Conservation (phyloP, 1,140 invertebrate genomes). For the Drosophila sechellia region DNA sequence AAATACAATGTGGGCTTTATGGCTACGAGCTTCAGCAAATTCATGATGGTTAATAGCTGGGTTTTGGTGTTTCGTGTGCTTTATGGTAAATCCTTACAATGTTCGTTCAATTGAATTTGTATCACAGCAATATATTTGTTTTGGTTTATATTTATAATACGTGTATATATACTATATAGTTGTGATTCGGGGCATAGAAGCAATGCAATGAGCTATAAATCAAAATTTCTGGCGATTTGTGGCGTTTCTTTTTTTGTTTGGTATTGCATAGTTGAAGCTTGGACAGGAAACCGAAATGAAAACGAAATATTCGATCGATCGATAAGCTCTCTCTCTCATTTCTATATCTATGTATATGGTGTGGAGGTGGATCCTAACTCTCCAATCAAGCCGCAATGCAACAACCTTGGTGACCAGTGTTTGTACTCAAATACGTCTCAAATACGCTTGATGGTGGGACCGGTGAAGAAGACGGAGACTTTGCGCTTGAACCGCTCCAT, state of each 20-base stretch:
- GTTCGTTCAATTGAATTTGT: conserved; percentile 79
- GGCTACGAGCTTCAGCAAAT: conserved; percentile 59
- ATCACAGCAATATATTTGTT: conserved; percentile 83
- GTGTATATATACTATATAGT: conserved; percentile 29
- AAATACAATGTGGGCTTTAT: conserved; percentile 25
- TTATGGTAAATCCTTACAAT: conserved; percentile 68
- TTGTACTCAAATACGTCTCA: conserved; percentile 81
- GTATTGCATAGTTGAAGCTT: conserved; percentile 1
- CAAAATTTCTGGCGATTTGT: not conserved
- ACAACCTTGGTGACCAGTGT: conserved; percentile 57
- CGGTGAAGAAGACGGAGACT: conserved; percentile 84
- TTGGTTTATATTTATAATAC: conserved; percentile 44
- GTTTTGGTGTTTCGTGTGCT: conserved; percentile 25
- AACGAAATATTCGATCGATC: conserved; percentile 11
- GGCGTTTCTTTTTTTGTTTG: not conserved
- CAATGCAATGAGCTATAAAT: conserved; percentile 36
- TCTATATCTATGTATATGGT: not conserved
- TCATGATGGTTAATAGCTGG: conserved; percentile 36
- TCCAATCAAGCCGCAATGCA: conserved; percentile 31
- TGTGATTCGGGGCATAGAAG: conserved; percentile 21
- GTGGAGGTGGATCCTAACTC: not conserved
- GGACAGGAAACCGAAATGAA: conserved; percentile 18
- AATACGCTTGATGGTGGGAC: conserved; percentile 84
- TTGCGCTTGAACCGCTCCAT: conserved; percentile 84
- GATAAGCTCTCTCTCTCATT: conserved; percentile 22